phyloP scores from a whole-genome alignment of 23 tunicate genomes.

The Botrylloides violaceus region DNA sequence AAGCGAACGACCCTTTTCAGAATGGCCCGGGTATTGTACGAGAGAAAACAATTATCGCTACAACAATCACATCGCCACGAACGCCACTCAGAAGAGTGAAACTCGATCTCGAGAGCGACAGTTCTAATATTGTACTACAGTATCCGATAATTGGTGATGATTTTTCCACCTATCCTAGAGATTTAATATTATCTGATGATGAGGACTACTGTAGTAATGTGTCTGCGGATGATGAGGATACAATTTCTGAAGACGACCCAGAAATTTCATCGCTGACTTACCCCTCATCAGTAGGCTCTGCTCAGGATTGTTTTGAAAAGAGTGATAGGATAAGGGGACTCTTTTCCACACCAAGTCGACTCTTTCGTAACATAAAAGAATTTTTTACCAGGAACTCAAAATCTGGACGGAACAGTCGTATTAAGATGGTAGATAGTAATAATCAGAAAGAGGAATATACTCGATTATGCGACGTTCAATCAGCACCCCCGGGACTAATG shows the following conservation, averaged over 20 bases:
- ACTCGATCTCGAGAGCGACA: constrained; percentile 1
- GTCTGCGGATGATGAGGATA: not conserved
- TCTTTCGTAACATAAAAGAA: not conserved
- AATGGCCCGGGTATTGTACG: constrained; percentile 13
- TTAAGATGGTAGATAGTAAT: not conserved
- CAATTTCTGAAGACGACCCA: not conserved
- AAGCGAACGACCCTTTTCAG: not conserved
- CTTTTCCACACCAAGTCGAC: not conserved
- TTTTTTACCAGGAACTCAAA: not conserved
- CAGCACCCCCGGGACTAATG: not conserved
- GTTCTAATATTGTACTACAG: not conserved
- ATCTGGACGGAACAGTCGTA: not conserved
- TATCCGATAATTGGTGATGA: not conserved
- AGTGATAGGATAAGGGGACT: not conserved
- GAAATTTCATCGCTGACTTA: not conserved
- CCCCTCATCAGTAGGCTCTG: not conserved
- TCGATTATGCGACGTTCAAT: no score
- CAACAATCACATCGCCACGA: constrained; percentile 3
- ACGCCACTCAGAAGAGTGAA: constrained; percentile 5
- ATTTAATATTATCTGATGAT: not conserved
- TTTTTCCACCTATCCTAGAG: not conserved
- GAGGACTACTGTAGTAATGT: not conserved
- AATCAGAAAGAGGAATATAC: not conserved
- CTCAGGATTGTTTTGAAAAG: not conserved
- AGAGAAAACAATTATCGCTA: constrained; percentile 9